Percentiles rank a stretch among this genome's conserved stretches.
Evolutionary conservation across 2,888 invertebrate genomes (phyloP).

Genomic region (Epistrophella euchroma): DNA sequence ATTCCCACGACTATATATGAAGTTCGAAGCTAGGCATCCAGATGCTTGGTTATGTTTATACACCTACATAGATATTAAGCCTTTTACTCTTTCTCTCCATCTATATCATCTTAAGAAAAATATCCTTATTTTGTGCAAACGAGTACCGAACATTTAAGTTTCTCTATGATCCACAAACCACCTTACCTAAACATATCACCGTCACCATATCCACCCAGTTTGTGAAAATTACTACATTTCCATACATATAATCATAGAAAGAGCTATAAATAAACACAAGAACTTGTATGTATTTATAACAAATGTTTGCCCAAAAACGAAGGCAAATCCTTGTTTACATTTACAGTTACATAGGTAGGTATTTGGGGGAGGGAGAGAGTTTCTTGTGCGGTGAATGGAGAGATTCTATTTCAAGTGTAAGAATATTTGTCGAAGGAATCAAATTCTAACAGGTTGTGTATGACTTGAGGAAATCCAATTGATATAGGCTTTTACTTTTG

Average conservation of each 20-base stretch:
- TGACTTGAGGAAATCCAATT: constrained; percentile 31
- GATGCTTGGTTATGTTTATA: neutral
- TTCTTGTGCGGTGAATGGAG: neutral
- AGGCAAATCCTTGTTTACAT: constrained; percentile 65
- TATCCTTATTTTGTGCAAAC: constrained; percentile 30
- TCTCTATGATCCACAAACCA: neutral
- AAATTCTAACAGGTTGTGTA: constrained; percentile 59
- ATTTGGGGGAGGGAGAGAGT: no score
- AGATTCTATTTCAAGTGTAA: constrained; percentile 41
- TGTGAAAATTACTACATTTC: constrained; percentile 1
- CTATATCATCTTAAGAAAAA: constrained; percentile 1
- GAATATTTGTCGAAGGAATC: constrained; percentile 46
- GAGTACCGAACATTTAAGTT: constrained; percentile 19
- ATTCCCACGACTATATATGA: neutral
- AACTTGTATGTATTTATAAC: constrained; percentile 62
- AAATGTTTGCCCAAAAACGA: constrained; percentile 69
- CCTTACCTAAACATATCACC: neutral
- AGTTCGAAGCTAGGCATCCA: neutral
- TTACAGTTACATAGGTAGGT: neutral
- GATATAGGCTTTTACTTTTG: constrained; percentile 4
- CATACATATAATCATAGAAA: neutral
- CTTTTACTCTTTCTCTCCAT: neutral
- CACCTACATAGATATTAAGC: neutral
- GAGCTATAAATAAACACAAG: constrained; percentile 18
- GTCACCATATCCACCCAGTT: neutral